Percentiles rank a stretch among this genome's conserved stretches.
Conservation (phyloP, 2,888 invertebrate species). For the Calliopum simillimum region DNA sequence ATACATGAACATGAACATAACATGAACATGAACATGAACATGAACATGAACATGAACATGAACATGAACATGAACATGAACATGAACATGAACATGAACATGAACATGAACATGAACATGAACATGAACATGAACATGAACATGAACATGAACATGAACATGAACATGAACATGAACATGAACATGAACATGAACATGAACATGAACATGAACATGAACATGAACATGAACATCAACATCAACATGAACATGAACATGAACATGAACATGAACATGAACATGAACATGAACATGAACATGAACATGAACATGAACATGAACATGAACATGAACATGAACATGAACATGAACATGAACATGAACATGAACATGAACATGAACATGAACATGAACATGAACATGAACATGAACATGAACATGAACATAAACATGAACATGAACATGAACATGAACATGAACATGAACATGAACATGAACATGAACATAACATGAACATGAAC, state of each 20-base stretch:
- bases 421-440: too few relatives aligned
- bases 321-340: background rate
- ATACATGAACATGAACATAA: background rate
- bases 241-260: background rate
- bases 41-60: constrained; percentile 31
- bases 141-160: background rate
- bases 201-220: background rate
- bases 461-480: too few relatives aligned
- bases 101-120: constrained; percentile 49
- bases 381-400: background rate
- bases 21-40: background rate
- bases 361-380: background rate
- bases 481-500: background rate
- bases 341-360: background rate
- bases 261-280: background rate
- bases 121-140: constrained; percentile 23
- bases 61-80: constrained; percentile 45
- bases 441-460: too few relatives aligned
- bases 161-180: background rate
- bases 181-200: background rate
- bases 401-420: background rate
- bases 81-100: constrained; percentile 22
- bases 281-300: background rate
- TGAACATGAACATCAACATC: background rate
- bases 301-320: background rate